These are phyloP conservation scores for Epistrophe grossulariae DNA, from an alignment of 2,888 invertebrate species.

Conservation along the genomic window DNA sequence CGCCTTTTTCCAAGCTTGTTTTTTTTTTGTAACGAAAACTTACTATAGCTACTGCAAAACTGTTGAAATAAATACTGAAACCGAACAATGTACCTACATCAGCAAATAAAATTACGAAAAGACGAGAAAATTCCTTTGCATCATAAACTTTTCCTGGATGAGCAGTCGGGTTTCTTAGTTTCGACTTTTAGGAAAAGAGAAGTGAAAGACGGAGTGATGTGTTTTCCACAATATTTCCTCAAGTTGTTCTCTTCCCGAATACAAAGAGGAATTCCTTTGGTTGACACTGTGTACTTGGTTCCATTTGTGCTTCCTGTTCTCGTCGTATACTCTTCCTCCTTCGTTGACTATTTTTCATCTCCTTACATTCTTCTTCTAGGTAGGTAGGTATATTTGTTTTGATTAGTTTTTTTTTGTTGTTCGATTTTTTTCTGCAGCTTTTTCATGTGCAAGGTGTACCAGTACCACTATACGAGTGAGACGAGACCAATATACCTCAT, in stretches of 20 bases:
- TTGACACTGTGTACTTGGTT: slow-evolving; percentile 56
- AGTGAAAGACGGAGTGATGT: slow-evolving; percentile 22
- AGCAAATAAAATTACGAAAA: slow-evolving; percentile 8
- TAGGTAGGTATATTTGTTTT: slow-evolving; percentile 67
- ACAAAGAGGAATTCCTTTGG: slow-evolving; percentile 53
- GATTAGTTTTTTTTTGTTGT: slow-evolving; percentile 53
- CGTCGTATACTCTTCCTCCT: background rate
- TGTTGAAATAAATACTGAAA: background rate
- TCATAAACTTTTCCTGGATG: slow-evolving; percentile 53
- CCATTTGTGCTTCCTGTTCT: slow-evolving; percentile 45
- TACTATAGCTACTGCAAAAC: background rate
- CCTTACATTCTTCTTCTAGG: slow-evolving; percentile 7
- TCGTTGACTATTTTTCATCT: background rate
- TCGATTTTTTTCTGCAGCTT: slow-evolving; percentile 22
- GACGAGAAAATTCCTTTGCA: slow-evolving; percentile 51
- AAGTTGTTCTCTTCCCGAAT: slow-evolving; percentile 1
- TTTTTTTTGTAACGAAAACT: background rate
- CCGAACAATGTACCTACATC: no score
- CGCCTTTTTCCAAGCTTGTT: slow-evolving; percentile 48
- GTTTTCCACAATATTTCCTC: slow-evolving; percentile 45
- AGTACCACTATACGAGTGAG: background rate
- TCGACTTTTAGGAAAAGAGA: slow-evolving; percentile 17
- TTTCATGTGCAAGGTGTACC: slow-evolving; percentile 35
- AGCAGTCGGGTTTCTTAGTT: slow-evolving; percentile 17
- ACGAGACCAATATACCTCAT: background rate